These are phyloP conservation scores for Catagonus wagneri DNA, from an alignment of 2,113 vertebrate genomes.

Conservation along the genomic window DNA sequence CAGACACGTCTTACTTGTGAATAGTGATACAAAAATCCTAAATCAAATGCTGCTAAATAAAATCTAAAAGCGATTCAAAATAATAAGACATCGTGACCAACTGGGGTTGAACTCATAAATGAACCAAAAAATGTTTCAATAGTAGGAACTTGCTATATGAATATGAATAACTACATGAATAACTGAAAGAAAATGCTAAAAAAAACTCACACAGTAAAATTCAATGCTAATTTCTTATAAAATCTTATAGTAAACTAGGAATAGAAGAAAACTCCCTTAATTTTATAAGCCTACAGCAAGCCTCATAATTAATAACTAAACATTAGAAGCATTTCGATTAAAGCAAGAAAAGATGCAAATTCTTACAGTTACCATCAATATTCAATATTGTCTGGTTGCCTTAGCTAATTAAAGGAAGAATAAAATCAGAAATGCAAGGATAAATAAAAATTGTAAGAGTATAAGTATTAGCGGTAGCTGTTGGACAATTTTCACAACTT, in stretches of 20 bases:
- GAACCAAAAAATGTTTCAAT: neutral
- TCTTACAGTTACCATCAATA: neutral
- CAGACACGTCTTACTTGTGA: neutral
- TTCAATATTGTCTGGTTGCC: neutral
- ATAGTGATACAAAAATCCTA: conserved; percentile 52
- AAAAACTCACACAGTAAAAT: neutral
- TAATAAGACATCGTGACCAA: neutral
- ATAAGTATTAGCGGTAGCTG: neutral
- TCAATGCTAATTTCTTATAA: neutral
- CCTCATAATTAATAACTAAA: neutral
- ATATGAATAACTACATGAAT: neutral
- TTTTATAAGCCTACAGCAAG: neutral
- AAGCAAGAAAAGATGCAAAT: neutral
- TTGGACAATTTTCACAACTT: neutral
- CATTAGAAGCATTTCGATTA: neutral
- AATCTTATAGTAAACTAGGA: neutral
- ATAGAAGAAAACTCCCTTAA: neutral
- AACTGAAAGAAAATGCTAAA: neutral
- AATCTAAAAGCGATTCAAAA: conserved; percentile 26
- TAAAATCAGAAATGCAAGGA: conserved; percentile 31
- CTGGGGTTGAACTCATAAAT: neutral
- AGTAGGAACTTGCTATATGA: neutral
- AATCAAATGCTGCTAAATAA: conserved; percentile 9
- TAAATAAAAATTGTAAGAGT: neutral
- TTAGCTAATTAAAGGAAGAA: neutral